phyloP scores from a whole-genome alignment of 53 echinoderm and acorn worm genomes.

The Zoroaster sp. region DNA sequence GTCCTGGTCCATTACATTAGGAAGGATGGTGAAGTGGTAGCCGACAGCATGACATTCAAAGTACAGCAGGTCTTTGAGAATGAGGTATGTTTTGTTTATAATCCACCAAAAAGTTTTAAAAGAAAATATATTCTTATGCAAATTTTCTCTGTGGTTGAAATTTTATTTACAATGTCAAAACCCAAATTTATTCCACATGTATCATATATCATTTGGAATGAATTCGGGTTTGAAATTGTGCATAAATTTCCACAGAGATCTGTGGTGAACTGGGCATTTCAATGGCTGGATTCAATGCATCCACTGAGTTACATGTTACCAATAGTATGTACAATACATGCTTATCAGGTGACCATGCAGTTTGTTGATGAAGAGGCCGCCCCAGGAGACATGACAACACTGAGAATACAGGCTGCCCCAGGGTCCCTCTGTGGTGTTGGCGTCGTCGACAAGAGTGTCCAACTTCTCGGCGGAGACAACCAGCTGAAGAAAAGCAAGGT shows the following conservation, averaged over 20 bases:
- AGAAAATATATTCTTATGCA: too few relatives aligned
- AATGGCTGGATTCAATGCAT: too few relatives aligned
- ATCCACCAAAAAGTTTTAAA: too few relatives aligned
- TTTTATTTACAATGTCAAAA: too few relatives aligned
- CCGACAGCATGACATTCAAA: constrained; percentile 69
- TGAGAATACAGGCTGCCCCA: constrained; percentile 72
- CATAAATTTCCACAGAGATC: too few relatives aligned
- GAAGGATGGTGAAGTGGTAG: constrained; percentile 80
- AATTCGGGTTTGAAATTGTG: too few relatives aligned
- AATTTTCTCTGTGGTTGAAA: too few relatives aligned
- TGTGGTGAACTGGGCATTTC: too few relatives aligned
- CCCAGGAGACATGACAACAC: constrained; percentile 70
- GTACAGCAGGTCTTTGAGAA: constrained; percentile 77
- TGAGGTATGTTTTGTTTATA: constrained; percentile 69
- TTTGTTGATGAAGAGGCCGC: constrained; percentile 60
- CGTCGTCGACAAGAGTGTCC: constrained; percentile 97
- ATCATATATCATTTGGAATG: too few relatives aligned
- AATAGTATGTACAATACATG: too few relatives aligned
- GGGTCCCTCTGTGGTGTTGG: constrained; percentile 90
- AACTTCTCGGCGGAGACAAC: constrained; percentile 84
- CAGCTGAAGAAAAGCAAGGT: constrained; percentile 75
- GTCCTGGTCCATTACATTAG: constrained; percentile 78
- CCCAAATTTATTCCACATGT: too few relatives aligned
- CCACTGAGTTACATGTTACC: too few relatives aligned
- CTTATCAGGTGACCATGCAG: constrained; percentile 70